Base-by-base conservation (phyloP, 2,888 invertebrate species). In the Trissoscelio sp. region DNA sequence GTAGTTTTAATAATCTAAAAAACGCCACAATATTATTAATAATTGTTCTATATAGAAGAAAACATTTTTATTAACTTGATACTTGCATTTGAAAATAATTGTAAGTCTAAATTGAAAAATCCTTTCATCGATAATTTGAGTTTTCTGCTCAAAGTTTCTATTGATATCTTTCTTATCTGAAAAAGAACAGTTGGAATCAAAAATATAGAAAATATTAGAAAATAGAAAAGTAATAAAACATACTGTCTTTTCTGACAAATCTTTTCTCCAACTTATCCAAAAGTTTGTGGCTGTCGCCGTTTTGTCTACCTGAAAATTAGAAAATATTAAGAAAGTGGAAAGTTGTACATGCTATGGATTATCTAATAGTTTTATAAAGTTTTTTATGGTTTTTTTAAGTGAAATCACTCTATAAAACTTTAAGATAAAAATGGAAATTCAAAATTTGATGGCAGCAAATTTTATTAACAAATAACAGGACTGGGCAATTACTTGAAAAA, bases 301-400 rank as follows among this genome's bases (percentile, higher is more conserved):
- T 31, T 58, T 72, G n/a, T 60, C 42, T 20, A 31, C 51, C 72
- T 72, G 14, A 31, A 46, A 70, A 42, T n/a, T n/a, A n/a, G n/a
- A n/a, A n/a, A n/a, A n/a, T n/a, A n/a, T n/a, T n/a, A n/a, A n/a
- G n/a, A n/a, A n/a, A n/a, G n/a, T n/a, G n/a, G n/a, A n/a, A n/a
- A n/a, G n/a, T n/a, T n/a, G n/a, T n/a, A n/a, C n/a, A n/a, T n/a
- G n/a, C n/a, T n/a, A n/a, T n/a, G n/a, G n/a, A n/a, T n/a, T n/a
- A n/a, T n/a, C n/a, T n/a, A n/a, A n/a, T n/a, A n/a, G n/a, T n/a
- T n/a, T n/a, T n/a, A n/a, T n/a, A n/a, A n/a, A n/a, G n/a, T n/a
- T n/a, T n/a, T n/a, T n/a, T n/a, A n/a, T n/a, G n/a, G n/a, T n/a
- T n/a, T n/a, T n/a, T n/a, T n/a, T n/a, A n/a, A n/a, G n/a, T n/a